These are phyloP conservation scores for Notodonta dromedarius DNA, from an alignment of 2,888 invertebrate species.

Conservation along the genomic window DNA sequence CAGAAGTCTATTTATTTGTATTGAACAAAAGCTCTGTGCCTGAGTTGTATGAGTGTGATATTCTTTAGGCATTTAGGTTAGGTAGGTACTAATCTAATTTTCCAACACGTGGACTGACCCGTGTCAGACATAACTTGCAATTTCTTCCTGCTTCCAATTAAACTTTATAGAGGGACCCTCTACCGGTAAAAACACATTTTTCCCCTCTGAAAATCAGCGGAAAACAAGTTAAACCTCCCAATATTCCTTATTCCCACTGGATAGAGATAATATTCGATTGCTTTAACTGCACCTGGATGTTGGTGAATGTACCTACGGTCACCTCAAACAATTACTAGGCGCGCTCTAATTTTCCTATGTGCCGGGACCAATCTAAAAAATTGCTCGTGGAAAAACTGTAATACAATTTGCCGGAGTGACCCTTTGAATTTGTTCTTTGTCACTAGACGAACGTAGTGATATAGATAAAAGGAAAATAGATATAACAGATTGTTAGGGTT, in stretches of 20 bases:
- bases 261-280: not conserved
- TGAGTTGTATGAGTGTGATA: too few species aligned
- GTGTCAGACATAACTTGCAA: not conserved
- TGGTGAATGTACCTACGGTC: not conserved
- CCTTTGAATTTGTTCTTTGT: not conserved
- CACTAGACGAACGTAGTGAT: not conserved
- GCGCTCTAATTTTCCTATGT: constrained; percentile 1
- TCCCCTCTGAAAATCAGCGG: not conserved
- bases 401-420: not conserved
- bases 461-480: too few species aligned
- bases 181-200: not conserved
- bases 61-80: too few species aligned
- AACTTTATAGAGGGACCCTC: constrained; percentile 1
- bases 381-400: constrained; percentile 1
- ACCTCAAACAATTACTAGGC: constrained; percentile 1
- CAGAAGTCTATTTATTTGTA: too few species aligned
- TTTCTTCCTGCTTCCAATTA: not conserved
- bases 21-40: too few species aligned
- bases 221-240: not conserved
- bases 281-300: not conserved
- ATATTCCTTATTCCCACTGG: not conserved
- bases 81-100: not conserved
- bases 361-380: constrained; percentile 1
- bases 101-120: not conserved
- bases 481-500: too few species aligned